phyloP scores from a whole-genome alignment of 2,888 invertebrate genomes.

The Colostygia pectinataria region DNA sequence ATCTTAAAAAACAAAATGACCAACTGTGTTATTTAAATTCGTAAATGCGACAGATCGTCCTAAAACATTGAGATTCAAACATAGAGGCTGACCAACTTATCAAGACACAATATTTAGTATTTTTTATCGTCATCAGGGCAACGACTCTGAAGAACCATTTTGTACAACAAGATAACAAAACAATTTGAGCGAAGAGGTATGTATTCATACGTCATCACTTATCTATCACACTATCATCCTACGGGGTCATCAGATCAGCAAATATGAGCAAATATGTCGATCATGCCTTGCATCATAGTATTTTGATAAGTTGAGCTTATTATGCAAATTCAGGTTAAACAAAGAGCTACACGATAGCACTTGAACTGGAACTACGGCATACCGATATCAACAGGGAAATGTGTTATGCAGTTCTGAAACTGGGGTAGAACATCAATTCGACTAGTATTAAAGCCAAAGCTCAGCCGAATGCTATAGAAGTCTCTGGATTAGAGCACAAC shows the following conservation, averaged over 20 bases:
- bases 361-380: not conserved
- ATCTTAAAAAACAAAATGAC: too few species aligned
- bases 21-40: too few species aligned
- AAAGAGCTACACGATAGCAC: conserved; percentile 11
- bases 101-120: too few species aligned
- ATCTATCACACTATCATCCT: conserved; percentile 15
- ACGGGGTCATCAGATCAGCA: conserved; percentile 24
- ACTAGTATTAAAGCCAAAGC: too few species aligned
- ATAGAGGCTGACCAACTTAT: not conserved
- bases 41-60: too few species aligned
- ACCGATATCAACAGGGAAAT: too few species aligned
- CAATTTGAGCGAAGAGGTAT: not conserved
- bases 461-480: too few species aligned
- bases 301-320: not conserved
- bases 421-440: too few species aligned
- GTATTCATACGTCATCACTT: conserved; percentile 1
- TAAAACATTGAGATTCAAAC: too few species aligned
- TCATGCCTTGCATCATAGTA: conserved; percentile 24
- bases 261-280: conserved; percentile 9
- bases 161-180: conserved; percentile 3
- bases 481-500: too few species aligned
- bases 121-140: conserved; percentile 2
- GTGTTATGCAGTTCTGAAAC: too few species aligned
- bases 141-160: not conserved
- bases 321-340: conserved; percentile 16